Evolutionary conservation across 2,797 vertebrate species (phyloP).

Genomic region (Moxostoma hubbsi): DNA sequence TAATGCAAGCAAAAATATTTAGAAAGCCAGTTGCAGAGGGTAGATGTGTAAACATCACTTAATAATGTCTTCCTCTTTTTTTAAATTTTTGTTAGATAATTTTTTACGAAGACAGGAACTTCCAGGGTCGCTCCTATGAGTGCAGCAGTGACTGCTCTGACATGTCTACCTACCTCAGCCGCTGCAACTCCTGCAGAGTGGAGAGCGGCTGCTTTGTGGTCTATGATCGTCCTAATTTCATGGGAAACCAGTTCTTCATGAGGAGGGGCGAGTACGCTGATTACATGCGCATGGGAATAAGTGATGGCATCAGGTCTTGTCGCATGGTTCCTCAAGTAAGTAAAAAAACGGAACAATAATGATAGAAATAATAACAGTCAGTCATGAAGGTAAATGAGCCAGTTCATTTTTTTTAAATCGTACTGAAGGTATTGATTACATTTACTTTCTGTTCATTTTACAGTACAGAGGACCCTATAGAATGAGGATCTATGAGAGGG

Average conservation of each 20-base stretch:
- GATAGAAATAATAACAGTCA: background rate
- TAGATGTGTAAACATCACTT: conserved; percentile 17
- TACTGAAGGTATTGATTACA: background rate
- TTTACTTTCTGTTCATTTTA: background rate
- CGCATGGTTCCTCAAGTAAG: conserved; percentile 72
- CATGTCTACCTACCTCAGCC: background rate
- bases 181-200: conserved; percentile 4
- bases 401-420: too few relatives aligned
- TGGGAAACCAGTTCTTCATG: background rate
- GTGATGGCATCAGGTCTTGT: conserved; percentile 73
- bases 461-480: conserved; percentile 48
- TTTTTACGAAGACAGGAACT: conserved; percentile 1
- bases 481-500: conserved; percentile 61
- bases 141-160: background rate
- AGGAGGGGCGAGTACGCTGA: background rate
- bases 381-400: background rate
- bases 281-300: conserved; percentile 60
- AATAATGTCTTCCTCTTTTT: background rate
- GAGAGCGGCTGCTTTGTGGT: background rate
- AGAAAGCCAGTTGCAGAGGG: too few relatives aligned
- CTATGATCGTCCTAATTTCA: background rate
- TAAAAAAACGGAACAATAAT: background rate
- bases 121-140: conserved; percentile 4
- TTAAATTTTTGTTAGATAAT: background rate
- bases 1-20: too few relatives aligned